Conservation (phyloP, 2,797 vertebrate species). For the Squalus acanthias region DNA sequence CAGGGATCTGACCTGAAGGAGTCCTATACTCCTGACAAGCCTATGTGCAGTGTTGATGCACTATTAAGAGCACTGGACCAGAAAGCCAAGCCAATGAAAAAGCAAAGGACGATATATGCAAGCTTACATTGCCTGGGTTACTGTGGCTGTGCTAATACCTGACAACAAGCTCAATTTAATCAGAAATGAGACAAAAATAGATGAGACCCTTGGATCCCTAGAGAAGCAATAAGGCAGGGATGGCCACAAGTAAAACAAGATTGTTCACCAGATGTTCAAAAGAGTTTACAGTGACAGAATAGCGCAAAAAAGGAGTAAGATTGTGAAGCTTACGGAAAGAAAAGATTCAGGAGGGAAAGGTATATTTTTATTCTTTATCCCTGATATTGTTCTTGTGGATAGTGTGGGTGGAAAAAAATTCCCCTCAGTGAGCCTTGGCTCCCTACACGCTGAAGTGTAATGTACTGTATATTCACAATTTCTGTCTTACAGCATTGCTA, state of each 20-base stretch:
- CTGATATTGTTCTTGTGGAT: not conserved
- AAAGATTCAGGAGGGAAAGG: not conserved
- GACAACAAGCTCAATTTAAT: not conserved
- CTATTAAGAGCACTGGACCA: not conserved
- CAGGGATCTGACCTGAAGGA: not conserved
- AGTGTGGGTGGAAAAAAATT: not conserved
- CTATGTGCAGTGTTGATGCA: not conserved
- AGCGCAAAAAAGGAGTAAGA: not conserved
- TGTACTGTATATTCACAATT: not conserved
- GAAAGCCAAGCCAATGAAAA: not conserved
- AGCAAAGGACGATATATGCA: not conserved
- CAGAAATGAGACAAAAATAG: not conserved
- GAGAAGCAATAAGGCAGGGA: not conserved
- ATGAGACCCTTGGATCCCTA: not conserved
- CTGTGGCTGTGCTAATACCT: not conserved
- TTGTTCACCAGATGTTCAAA: not conserved
- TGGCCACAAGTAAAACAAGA: not conserved
- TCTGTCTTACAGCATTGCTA: not conserved
- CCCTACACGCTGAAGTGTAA: not conserved
- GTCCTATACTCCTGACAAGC: not conserved
- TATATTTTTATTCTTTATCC: not conserved
- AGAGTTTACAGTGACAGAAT: not conserved
- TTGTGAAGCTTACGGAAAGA: not conserved
- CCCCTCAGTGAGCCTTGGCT: not conserved
- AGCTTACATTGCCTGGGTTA: not conserved